phyloP scores from a whole-genome alignment of 2,888 invertebrate species.

The Cotesia congregata region DNA sequence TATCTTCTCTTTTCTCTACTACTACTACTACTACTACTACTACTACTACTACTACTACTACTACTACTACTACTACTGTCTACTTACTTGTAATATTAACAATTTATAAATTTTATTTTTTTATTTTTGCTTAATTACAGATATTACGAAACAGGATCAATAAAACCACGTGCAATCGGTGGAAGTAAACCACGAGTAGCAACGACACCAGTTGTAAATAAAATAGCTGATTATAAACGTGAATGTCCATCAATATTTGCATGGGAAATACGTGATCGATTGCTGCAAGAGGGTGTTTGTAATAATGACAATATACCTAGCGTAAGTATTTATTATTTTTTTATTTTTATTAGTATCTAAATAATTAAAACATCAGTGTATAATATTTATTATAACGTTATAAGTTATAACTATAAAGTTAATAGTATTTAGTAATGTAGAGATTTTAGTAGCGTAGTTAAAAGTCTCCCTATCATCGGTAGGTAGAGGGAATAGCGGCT shows the following conservation, averaged over 20 bases:
- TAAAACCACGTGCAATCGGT: conserved; percentile 96
- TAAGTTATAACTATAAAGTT: neutral
- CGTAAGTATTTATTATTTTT: conserved; percentile 78
- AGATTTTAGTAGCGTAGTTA: neutral
- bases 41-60: no score
- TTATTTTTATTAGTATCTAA: neutral
- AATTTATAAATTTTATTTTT: conserved; percentile 20
- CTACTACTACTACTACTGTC: neutral
- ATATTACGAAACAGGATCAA: conserved; percentile 98
- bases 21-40: no score
- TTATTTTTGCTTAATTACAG: conserved; percentile 71
- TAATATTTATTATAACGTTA: neutral
- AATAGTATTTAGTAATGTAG: no score
- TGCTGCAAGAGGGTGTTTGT: conserved; percentile 94
- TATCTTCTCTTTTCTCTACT: conserved; percentile 5
- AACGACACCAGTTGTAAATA: conserved; percentile 92
- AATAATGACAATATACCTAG: conserved; percentile 98
- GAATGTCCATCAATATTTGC: conserved; percentile 99
- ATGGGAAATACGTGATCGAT: conserved; percentile 97
- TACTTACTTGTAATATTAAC: neutral
- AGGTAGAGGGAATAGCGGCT: conserved; percentile 46
- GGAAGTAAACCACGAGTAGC: conserved; percentile 97
- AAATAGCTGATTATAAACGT: conserved; percentile 96
- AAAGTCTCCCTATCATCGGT: conserved; percentile 26
- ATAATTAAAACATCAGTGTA: neutral